Evolutionary conservation across 2,888 invertebrate species (phyloP), one percentile per base, ranked within the genome.

Genomic region (Dasysyrphus tricinctus): DNA sequence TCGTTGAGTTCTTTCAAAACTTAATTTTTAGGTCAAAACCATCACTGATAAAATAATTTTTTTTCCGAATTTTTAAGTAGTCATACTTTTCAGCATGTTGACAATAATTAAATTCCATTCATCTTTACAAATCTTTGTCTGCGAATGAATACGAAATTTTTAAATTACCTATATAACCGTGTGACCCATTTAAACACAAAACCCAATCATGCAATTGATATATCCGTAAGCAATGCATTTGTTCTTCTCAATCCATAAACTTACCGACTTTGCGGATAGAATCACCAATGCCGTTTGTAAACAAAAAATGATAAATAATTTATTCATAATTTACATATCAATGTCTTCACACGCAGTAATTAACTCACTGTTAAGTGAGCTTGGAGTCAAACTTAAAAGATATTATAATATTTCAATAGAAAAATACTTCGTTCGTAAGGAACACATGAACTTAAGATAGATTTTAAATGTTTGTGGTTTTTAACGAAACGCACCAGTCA

Each of bases 261-360:
- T 79, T 79, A 79, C 79, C 37, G 56, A 37, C 47, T 63, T 73
- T 47, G 34, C 37, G 54, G 47, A 47, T n/a, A 65, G 73, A 73
- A 65, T 16, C 54, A 79, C 39, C 56, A 73, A 47, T 39, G 39
- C 19, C 29, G 65, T 73, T 57, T 65, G 73, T 57, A 79, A 63
- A 79, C 72, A 79, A 73, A 73, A 79, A 65, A 65, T 73, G 32
- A 65, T 57, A 47, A 73, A 56, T 56, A 79, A 65, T 65, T 54
- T 72, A 63, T 79, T 65, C 79, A 79, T 79, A 24, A 19, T 56
- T 79, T 24, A 57, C 63, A 57, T 65, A 32, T 24, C 12, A n/a
- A 29, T 19, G 24, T 47, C 24, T 65, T 42, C 42, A 39, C 24
- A 8, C 14, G 8, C 7, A 51, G 24, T 37, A 37, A 24, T 24